phyloP scores from a whole-genome alignment of 37 sponge, comb jelly and placozoan species.

The Beroe ovata region DNA sequence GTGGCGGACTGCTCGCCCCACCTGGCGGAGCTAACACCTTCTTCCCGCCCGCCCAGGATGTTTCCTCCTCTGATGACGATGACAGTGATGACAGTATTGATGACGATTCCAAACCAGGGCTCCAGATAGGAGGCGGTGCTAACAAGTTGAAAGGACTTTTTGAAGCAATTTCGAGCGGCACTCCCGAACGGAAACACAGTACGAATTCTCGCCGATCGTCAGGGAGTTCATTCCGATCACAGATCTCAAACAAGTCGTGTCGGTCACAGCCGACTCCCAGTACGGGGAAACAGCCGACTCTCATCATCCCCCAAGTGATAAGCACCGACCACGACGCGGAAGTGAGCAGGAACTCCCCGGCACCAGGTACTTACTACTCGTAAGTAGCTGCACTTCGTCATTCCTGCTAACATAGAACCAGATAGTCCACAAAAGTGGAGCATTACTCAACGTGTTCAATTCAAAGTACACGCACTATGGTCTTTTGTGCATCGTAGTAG shows the following conservation, averaged over 20 bases:
- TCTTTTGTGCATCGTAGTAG: too few species aligned
- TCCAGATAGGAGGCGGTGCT: constrained; percentile 23
- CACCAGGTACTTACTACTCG: constrained; percentile 14
- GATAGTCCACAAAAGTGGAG: too few species aligned
- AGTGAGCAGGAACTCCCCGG: background rate
- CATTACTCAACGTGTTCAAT: too few species aligned
- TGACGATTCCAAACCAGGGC: constrained; percentile 14
- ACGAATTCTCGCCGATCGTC: constrained; percentile 19
- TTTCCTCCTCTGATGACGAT: background rate
- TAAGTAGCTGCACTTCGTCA: too few species aligned
- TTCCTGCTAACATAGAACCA: too few species aligned
- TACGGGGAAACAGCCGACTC: background rate
- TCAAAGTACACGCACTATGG: too few species aligned
- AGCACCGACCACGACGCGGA: constrained; percentile 52
- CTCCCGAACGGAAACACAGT: constrained; percentile 30
- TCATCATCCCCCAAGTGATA: constrained; percentile 52
- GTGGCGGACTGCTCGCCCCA: constrained; percentile 19
- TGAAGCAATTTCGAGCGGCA: constrained; percentile 16
- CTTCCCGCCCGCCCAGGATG: background rate
- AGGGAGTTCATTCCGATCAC: constrained; percentile 11
- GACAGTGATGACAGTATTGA: background rate
- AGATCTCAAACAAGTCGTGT: constrained; percentile 17
- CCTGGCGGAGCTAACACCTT: background rate
- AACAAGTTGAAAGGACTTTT: constrained; percentile 43
- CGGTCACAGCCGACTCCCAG: constrained; percentile 12